A percentile compares a stretch with the other conserved stretches of the same genome.
phyloP scores from a whole-genome alignment of 2,797 vertebrate genomes.

The Nasua narica region DNA sequence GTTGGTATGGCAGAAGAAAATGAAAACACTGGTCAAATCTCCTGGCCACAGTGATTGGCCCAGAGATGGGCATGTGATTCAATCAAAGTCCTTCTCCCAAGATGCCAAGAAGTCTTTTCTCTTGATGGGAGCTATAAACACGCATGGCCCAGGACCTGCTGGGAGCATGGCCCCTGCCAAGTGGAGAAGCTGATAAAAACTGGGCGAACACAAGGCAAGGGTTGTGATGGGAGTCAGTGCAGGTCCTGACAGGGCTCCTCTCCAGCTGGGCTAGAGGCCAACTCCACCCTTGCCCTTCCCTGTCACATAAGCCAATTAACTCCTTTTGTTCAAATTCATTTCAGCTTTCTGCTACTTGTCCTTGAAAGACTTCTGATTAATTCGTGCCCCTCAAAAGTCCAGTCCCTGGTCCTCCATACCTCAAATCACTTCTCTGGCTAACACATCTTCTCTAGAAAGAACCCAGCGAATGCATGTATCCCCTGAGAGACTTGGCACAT shows the following conservation, averaged over 20 bases:
- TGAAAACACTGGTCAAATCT: background rate
- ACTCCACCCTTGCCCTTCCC: background rate
- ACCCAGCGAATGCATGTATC: background rate
- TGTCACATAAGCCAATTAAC: background rate
- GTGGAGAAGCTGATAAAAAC: background rate
- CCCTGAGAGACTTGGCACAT: background rate
- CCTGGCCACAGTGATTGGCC: background rate
- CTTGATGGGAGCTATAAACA: too few species aligned
- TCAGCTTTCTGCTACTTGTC: background rate
- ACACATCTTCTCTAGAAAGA: background rate
- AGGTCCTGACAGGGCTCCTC: background rate
- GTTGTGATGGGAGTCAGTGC: background rate
- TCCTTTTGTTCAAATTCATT: background rate
- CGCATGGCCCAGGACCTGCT: rapidly evolving
- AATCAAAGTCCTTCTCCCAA: background rate
- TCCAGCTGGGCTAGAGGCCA: background rate
- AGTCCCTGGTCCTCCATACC: background rate
- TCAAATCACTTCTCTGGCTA: background rate
- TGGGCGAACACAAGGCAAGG: background rate
- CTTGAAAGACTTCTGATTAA: background rate
- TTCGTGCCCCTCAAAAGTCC: background rate
- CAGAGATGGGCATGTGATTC: background rate
- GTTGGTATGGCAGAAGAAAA: background rate
- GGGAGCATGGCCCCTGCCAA: background rate
- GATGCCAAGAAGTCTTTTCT: background rate